These are phyloP conservation scores for Phalanger gymnotis DNA, from an alignment of 2,797 vertebrate genomes.

Conservation along the genomic window DNA sequence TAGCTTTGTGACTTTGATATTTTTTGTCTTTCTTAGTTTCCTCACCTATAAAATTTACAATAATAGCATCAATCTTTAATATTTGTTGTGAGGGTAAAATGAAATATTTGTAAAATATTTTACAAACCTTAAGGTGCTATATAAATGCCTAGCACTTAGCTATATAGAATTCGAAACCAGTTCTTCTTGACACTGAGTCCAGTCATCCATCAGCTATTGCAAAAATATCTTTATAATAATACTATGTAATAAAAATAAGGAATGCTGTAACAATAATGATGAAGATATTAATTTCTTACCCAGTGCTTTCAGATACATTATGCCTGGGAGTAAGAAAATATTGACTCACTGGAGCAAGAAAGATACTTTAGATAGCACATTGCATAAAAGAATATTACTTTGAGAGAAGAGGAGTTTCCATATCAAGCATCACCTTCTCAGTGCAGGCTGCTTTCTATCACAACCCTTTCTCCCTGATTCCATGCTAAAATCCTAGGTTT, in stretches of 20 bases:
- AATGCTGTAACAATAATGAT: not conserved
- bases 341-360: not conserved
- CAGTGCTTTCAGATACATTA: not conserved
- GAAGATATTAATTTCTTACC: not conserved
- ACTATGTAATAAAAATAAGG: not conserved
- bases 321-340: not conserved
- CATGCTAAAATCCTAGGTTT: not conserved
- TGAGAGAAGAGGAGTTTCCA: not conserved
- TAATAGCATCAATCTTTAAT: not conserved
- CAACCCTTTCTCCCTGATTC: not conserved
- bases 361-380: not conserved
- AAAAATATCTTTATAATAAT: not conserved
- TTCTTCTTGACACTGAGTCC: not conserved
- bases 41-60: not conserved
- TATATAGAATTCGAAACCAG: not conserved
- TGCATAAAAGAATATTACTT: not conserved
- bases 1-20: not conserved
- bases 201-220: not conserved
- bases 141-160: not conserved
- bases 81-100: not conserved
- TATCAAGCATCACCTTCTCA: not conserved
- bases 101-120: not conserved
- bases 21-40: not conserved
- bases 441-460: not conserved
- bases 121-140: not conserved